Evolutionary conservation across 2,797 vertebrate genomes (phyloP).

Genomic region (Melanogrammus aeglefinus): DNA sequence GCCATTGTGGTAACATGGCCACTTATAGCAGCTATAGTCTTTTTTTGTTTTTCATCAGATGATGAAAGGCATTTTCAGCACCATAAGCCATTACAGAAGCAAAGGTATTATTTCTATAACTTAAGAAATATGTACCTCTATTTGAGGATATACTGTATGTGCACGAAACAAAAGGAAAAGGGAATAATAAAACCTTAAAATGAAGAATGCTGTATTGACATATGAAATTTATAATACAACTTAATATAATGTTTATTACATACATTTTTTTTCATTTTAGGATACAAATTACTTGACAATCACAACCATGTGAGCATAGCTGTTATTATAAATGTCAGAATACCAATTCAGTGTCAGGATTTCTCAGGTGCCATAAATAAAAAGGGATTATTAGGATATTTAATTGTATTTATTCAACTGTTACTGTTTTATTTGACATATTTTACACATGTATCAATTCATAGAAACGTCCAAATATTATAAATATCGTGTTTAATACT

Average conservation of each 20-base stretch:
- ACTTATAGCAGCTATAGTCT: neutral
- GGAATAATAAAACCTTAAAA: neutral
- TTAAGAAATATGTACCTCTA: neutral
- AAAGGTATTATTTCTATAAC: neutral
- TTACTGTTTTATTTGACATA: slow-evolving; percentile 34
- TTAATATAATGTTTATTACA: slow-evolving; percentile 21
- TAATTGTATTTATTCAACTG: slow-evolving; percentile 44
- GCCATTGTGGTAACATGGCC: neutral
- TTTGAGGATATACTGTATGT: slow-evolving; percentile 3
- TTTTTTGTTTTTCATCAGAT: neutral
- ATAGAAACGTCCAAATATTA: slow-evolving; percentile 29
- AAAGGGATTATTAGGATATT: slow-evolving; percentile 65
- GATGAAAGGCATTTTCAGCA: neutral
- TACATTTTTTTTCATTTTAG: neutral
- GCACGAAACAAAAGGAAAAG: neutral
- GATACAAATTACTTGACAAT: slow-evolving; percentile 14
- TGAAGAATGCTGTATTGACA: slow-evolving; percentile 8
- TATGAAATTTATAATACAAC: neutral
- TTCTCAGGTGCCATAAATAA: slow-evolving; percentile 69
- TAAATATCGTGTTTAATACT: slow-evolving; percentile 23
- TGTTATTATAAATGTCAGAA: slow-evolving; percentile 49
- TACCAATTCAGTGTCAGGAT: slow-evolving; percentile 29
- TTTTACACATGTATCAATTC: slow-evolving; percentile 43
- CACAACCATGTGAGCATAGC: slow-evolving; percentile 36
- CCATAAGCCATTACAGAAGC: neutral